phyloP scores from a whole-genome alignment of 2,797 vertebrate species.

The Echiichthys vipera region DNA sequence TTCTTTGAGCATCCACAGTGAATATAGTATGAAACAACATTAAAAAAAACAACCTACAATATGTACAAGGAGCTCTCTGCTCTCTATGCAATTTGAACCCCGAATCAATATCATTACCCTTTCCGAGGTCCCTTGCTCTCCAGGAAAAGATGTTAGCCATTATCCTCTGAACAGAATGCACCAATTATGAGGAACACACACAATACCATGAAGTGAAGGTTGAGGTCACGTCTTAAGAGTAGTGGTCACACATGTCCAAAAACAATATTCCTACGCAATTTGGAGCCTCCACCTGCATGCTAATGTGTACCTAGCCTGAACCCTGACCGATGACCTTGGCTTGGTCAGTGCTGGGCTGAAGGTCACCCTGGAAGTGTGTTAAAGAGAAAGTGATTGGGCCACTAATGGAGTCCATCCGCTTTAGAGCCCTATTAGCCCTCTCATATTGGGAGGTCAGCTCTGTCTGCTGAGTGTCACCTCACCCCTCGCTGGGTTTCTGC shows the following conservation, averaged over 20 bases:
- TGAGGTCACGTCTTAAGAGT: constrained; percentile 41
- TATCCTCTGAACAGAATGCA: constrained; percentile 10
- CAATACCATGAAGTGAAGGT: constrained; percentile 18
- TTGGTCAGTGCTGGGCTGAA: constrained; percentile 45
- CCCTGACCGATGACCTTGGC: constrained; percentile 68
- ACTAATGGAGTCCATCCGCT: constrained; percentile 71
- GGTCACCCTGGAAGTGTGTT: constrained; percentile 64
- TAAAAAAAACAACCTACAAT: background rate
- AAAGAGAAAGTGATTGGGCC: constrained; percentile 73
- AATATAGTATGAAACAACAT: background rate
- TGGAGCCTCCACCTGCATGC: constrained; percentile 71
- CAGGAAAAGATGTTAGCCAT: constrained; percentile 24
- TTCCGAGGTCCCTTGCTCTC: constrained; percentile 22
- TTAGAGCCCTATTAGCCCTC: constrained; percentile 38
- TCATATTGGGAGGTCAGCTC: constrained; percentile 46
- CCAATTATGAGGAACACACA: constrained; percentile 27
- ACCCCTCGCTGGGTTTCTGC: constrained; percentile 23
- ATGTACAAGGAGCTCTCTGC: background rate
- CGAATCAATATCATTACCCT: constrained; percentile 27
- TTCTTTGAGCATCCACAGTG: background rate
- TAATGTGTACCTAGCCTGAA: constrained; percentile 76
- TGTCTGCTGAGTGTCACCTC: constrained; percentile 27
- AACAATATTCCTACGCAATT: constrained; percentile 19
- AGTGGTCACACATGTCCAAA: constrained; percentile 12
- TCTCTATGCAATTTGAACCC: constrained; percentile 3